Conservation (phyloP, 1,140 invertebrate species). For the Atopsyche davidsoni region DNA sequence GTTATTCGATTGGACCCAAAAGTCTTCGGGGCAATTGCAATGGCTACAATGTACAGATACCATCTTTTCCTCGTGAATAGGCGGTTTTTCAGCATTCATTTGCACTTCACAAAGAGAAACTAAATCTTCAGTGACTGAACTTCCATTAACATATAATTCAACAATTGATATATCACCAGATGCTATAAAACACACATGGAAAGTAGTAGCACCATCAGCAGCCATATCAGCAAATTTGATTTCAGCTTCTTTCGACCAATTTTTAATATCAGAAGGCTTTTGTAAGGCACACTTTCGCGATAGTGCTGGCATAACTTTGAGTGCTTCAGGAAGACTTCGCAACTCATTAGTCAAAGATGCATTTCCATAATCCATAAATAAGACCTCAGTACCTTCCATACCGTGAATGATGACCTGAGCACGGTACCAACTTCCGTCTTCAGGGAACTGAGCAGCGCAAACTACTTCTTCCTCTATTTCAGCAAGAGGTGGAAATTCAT, state of each 20-base stretch:
- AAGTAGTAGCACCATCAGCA: constrained; percentile 58
- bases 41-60: constrained; percentile 49
- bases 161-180: constrained; percentile 60
- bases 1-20: constrained; percentile 59
- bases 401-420: constrained; percentile 57
- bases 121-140: constrained; percentile 56
- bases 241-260: constrained; percentile 58
- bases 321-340: constrained; percentile 55
- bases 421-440: constrained; percentile 65
- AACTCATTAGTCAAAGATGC: constrained; percentile 54
- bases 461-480: constrained; percentile 52
- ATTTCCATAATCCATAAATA: constrained; percentile 72
- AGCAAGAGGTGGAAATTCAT: constrained; percentile 47
- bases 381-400: constrained; percentile 56
- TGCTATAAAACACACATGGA: constrained; percentile 56
- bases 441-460: constrained; percentile 62
- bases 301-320: constrained; percentile 53
- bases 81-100: constrained; percentile 13
- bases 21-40: constrained; percentile 52
- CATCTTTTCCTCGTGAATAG: constrained; percentile 30
- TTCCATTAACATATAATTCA: constrained; percentile 53
- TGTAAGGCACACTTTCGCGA: constrained; percentile 58
- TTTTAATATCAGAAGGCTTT: constrained; percentile 51
- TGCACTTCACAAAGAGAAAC: constrained; percentile 44
- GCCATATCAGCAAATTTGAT: constrained; percentile 58